A percentile compares a stretch with the other conserved stretches of the same genome.
Evolutionary conservation across 2,797 vertebrate species (phyloP).

Genomic region (Chloroceryle amazona): DNA sequence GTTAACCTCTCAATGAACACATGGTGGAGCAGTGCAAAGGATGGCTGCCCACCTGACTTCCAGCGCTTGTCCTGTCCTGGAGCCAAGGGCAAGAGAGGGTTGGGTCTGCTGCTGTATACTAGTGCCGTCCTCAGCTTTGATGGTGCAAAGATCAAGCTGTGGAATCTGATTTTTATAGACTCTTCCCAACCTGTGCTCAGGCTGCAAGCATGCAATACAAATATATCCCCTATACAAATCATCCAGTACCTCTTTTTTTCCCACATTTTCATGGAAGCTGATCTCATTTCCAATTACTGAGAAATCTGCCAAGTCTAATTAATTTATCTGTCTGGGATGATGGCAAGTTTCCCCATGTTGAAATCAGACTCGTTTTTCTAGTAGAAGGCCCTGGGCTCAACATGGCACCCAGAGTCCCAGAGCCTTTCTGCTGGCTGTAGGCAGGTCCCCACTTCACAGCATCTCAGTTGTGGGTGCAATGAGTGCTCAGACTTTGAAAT

Average conservation of each 20-base stretch:
- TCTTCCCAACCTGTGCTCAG: neutral
- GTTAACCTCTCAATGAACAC: neutral
- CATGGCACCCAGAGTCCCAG: neutral
- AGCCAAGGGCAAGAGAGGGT: neutral
- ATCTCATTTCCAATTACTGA: neutral
- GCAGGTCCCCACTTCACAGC: neutral
- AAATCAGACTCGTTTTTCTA: neutral
- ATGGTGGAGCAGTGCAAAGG: neutral
- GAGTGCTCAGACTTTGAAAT: neutral
- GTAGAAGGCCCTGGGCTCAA: neutral
- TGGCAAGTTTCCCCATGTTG: neutral
- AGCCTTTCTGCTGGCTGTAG: neutral
- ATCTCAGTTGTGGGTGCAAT: fast-evolving
- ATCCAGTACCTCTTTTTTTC: neutral
- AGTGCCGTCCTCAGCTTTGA: neutral
- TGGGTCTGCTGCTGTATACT: neutral
- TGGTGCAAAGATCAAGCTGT: fast-evolving
- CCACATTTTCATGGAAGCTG: neutral
- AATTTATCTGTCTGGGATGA: slow-evolving; percentile 29
- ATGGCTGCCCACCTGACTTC: neutral
- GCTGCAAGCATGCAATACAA: neutral
- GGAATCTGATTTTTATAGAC: neutral
- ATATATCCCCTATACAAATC: neutral
- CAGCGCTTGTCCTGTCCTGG: fast-evolving
- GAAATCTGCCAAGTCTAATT: neutral